A percentile compares a stretch with the other conserved stretches of the same genome.
These are phyloP conservation scores for Nephrotoma flavescens DNA, from an alignment of 2,888 invertebrate species.

Conservation along the genomic window DNA sequence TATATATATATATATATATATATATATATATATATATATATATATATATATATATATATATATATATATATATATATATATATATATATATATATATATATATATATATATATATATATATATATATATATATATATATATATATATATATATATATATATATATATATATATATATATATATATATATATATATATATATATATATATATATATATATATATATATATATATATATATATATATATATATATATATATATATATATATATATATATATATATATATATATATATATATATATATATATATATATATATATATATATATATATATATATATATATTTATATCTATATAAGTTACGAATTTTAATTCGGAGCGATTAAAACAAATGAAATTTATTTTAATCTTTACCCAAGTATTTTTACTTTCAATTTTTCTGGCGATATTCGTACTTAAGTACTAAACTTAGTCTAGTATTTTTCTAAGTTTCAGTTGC, in stretches of 20 bases:
- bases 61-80: no score
- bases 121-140: background rate
- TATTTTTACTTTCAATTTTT: no score
- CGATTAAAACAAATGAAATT: no score
- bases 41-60: no score
- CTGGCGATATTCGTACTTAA: no score
- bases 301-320: background rate
- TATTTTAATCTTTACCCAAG: no score
- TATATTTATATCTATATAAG: background rate
- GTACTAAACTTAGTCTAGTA: no score
- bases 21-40: no score
- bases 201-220: background rate
- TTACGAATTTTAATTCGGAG: no score
- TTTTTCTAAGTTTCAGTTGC: no score
- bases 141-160: background rate
- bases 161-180: background rate
- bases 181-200: background rate
- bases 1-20: no score
- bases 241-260: background rate
- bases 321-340: background rate
- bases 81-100: background rate
- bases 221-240: background rate
- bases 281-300: background rate
- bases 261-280: background rate
- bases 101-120: background rate